A percentile compares a stretch with the other conserved stretches of the same genome.
These are phyloP conservation scores for Malurus alboscapulatus DNA, from an alignment of 2,113 vertebrate species.

Conservation along the genomic window DNA sequence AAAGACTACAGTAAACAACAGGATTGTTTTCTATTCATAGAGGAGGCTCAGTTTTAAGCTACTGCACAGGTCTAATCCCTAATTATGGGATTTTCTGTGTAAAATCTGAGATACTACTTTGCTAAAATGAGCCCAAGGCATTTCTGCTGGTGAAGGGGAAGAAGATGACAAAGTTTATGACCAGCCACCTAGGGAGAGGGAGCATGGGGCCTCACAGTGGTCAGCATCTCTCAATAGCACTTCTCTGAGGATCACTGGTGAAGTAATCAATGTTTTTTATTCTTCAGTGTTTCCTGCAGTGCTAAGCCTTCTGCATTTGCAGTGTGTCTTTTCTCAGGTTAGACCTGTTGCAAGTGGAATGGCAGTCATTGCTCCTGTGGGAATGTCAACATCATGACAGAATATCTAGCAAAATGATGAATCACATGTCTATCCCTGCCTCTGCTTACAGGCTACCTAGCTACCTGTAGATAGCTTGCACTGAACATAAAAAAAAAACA, in stretches of 20 bases:
- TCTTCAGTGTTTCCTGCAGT: background rate
- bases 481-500: background rate
- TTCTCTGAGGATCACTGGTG: background rate
- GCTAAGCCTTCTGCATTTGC: background rate
- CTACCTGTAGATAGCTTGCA: background rate
- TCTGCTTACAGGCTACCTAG: background rate
- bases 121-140: background rate
- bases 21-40: background rate
- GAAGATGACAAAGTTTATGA: background rate
- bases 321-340: background rate
- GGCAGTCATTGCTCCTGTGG: background rate
- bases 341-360: background rate
- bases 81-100: background rate
- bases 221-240: background rate
- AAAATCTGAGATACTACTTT: background rate
- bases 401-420: background rate
- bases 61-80: background rate
- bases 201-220: background rate
- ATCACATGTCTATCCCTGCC: background rate
- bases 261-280: background rate
- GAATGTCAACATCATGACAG: accelerated
- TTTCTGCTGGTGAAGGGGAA: background rate
- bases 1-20: background rate
- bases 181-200: accelerated
- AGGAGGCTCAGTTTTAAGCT: background rate